Conservation (phyloP, 2,113 vertebrate genomes). For the Channa argus region DNA sequence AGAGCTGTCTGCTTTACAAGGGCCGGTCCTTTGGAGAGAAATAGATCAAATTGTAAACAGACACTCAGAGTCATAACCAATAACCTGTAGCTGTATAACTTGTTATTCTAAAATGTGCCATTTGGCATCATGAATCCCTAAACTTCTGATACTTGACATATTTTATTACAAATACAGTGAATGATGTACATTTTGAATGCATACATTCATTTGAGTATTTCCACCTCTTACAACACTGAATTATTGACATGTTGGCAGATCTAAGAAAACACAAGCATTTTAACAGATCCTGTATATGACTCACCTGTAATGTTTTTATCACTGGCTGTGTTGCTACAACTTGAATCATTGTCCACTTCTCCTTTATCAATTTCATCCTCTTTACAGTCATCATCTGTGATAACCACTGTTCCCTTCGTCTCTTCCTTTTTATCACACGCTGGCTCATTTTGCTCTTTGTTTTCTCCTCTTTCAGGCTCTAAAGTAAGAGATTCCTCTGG, state of each 20-base stretch:
- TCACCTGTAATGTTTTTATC: constrained; percentile 42
- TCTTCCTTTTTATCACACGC: constrained; percentile 6
- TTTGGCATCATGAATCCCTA: too few relatives aligned
- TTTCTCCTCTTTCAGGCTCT: constrained; percentile 1
- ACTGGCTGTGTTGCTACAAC: neutral
- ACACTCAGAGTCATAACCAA: too few relatives aligned
- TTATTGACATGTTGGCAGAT: too few relatives aligned
- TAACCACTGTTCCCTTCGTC: neutral
- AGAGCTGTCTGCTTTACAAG: neutral
- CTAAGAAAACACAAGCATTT: too few relatives aligned
- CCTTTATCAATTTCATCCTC: constrained; percentile 17
- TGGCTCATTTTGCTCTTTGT: constrained; percentile 10
- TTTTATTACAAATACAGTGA: too few relatives aligned
- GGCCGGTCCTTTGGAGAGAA: constrained; percentile 30
- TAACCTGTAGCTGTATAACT: too few relatives aligned
- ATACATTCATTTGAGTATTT: too few relatives aligned
- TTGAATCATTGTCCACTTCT: neutral
- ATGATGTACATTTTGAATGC: too few relatives aligned
- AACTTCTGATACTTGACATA: too few relatives aligned
- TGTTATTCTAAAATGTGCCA: too few relatives aligned
- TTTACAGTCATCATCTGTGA: neutral
- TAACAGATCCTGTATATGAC: neutral
- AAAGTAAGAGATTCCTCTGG: neutral
- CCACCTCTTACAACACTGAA: too few relatives aligned
- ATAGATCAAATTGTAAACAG: too few relatives aligned